Base-by-base conservation (phyloP, 2,888 invertebrate genomes). In the Epicampocera succincta region DNA sequence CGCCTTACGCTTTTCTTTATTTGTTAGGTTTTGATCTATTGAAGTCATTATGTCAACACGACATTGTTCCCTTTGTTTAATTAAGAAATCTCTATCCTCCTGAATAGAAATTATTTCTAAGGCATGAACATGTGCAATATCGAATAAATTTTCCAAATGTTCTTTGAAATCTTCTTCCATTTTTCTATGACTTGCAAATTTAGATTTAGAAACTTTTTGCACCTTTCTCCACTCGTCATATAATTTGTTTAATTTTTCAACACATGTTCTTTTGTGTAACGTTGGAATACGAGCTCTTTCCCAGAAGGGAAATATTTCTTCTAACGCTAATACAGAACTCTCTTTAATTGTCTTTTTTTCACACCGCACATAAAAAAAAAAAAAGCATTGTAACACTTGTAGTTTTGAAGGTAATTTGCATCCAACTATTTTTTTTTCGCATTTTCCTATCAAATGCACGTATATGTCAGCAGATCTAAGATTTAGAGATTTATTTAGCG, bases 381-480 rank as follows among this genome's bases (percentile, higher is more conserved):
- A n/a, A n/a, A n/a, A n/a, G n/a, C 9, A 38, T 38, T 38, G 38
- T 38, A 38, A 38, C 38, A 38, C 38, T 38, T 38, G 38, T 38
- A 38, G 38, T 38, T 38, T 38, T 38, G 38, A 38, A 38, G 38
- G 38, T 38, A 38, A n/a, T 63, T 63, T 63, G 33, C 63, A 63
- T 48, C 63, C 48, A 63, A 63, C 63, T 63, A 63, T 60, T 60
- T 46, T 46, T 46, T 46, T 61, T n/a, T n/a, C 61, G 61, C 61
- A 61, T 61, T 61, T 61, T 61, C 61, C 29, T 61, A 61, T 61
- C 61, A 44, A 61, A 44, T 61, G 44, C 61, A 61, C 61, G 44
- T 42, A 61, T 61, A 60, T 60, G 61, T 61, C 61, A 61, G 61
- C 61, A 61, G 61, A 61, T 61, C 61, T 61, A 61, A 61, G 61